phyloP scores from a whole-genome alignment of 2,113 vertebrate species.

The Gallinago undulata region DNA sequence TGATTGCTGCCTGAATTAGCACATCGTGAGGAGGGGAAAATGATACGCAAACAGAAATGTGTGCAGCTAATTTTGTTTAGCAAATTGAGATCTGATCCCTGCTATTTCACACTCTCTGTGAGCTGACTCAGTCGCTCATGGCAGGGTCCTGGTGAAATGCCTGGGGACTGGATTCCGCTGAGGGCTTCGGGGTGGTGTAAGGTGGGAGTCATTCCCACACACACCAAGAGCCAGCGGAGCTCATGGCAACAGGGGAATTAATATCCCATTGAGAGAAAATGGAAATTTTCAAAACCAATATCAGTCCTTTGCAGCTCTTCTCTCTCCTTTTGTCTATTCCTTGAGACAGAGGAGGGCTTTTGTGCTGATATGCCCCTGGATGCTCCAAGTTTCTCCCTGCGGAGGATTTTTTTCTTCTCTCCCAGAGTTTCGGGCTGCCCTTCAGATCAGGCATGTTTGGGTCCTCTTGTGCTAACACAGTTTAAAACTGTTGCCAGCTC shows the following conservation, averaged over 20 bases:
- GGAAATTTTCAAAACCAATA: background rate
- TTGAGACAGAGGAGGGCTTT: background rate
- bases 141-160: background rate
- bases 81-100: constrained; percentile 59
- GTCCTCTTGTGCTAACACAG: rapidly evolving
- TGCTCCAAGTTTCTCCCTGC: rapidly evolving
- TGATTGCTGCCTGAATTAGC: constrained; percentile 70
- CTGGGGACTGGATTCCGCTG: rapidly evolving
- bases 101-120: background rate
- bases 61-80: constrained; percentile 66
- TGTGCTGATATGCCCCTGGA: background rate
- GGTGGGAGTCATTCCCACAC: background rate
- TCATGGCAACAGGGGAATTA: background rate
- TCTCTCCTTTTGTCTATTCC: background rate
- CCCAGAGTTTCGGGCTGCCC: background rate
- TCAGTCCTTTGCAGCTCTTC: background rate
- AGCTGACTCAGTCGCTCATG: constrained; percentile 1
- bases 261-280: background rate
- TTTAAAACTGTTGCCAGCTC: background rate
- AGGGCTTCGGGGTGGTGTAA: background rate
- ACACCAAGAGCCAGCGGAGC: background rate
- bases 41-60: constrained; percentile 37
- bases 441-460: background rate
- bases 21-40: constrained; percentile 42
- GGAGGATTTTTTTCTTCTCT: background rate